Base-by-base conservation (phyloP, 2,113 vertebrate species). In the Jacana jacana region DNA sequence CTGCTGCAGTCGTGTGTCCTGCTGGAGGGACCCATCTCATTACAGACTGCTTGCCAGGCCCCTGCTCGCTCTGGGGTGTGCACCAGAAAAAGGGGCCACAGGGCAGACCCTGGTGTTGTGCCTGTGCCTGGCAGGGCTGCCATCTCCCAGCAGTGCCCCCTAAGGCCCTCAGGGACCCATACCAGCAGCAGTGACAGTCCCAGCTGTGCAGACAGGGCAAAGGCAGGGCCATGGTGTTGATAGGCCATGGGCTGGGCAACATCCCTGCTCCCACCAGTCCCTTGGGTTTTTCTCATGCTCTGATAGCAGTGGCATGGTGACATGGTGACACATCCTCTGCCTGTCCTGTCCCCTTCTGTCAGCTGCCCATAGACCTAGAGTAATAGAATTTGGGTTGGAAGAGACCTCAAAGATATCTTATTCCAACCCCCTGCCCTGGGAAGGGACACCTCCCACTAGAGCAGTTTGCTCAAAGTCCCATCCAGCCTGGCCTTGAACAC, bases 241-340 rank as follows among this genome's bases (percentile, higher is more conserved):
- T 1, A 3, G 39, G 44, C 51, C 2, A 1, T 35, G 39, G 40
- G 22, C 20, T 17, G 22, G 31, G 69, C 48, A 27, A 15, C 40
- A 17, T 42, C 60, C 31, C 2, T 0, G 7, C 61, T 75, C 27
- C 60, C 19, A 13, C 18, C 13, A 3, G 0, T 82, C 15, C 27
- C 51, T 54, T 48, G 30, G 31, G 6, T 18, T 8, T 78, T 39
- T 25, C 17, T 48, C 11, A 40, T 65, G 51, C 71, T 48, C 31
- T 25, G 25, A 39, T 40, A 8, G 64, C 27, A 14, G 17, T 63
- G 33, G n/a, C n/a, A n/a, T 64, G 81, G 58, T n/a, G n/a, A 17
- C 33, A 35, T 0, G 0, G 33, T 6, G 4, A 65, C 81, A 18
- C 48, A 70, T 57, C 35, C 49, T 14, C n/a, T 73, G 28, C 75